These are phyloP conservation scores for Leptinotarsa rubiginosa DNA, from an alignment of 2,888 invertebrate genomes.

Conservation along the genomic window DNA sequence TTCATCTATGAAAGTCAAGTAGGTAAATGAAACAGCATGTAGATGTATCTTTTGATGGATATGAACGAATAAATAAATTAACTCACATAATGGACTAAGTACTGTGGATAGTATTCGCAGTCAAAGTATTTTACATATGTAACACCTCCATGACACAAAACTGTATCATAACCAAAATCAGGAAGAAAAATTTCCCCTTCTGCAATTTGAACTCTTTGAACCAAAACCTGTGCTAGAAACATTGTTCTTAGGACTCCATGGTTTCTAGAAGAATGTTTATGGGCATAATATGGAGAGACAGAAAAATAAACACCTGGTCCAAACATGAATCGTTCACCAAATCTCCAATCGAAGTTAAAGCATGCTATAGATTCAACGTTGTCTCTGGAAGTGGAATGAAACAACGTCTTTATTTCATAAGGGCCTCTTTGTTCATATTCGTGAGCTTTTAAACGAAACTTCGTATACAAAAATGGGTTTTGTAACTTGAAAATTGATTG, in stretches of 20 bases:
- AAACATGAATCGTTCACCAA: constrained; percentile 53
- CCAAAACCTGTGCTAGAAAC: constrained; percentile 58
- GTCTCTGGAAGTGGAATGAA: constrained; percentile 53
- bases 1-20: background rate
- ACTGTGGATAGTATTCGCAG: constrained; percentile 61
- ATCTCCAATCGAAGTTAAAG: constrained; percentile 58
- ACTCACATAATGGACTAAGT: constrained; percentile 55
- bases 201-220: constrained; percentile 48
- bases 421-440: constrained; percentile 51
- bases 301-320: constrained; percentile 61
- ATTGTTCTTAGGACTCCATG: constrained; percentile 54
- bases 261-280: constrained; percentile 49
- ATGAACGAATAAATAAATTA: background rate
- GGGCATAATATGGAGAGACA: constrained; percentile 51
- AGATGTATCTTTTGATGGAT: background rate
- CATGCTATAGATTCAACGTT: constrained; percentile 54
- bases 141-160: constrained; percentile 49
- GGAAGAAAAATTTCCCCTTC: constrained; percentile 50
- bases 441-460: constrained; percentile 51
- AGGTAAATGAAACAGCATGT: background rate
- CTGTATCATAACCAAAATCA: constrained; percentile 56
- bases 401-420: constrained; percentile 42
- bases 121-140: constrained; percentile 63
- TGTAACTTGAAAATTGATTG: constrained; percentile 52
- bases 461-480: constrained; percentile 54